Evolutionary conservation across 2,888 invertebrate species (phyloP).

Genomic region (Acronicta leporina): DNA sequence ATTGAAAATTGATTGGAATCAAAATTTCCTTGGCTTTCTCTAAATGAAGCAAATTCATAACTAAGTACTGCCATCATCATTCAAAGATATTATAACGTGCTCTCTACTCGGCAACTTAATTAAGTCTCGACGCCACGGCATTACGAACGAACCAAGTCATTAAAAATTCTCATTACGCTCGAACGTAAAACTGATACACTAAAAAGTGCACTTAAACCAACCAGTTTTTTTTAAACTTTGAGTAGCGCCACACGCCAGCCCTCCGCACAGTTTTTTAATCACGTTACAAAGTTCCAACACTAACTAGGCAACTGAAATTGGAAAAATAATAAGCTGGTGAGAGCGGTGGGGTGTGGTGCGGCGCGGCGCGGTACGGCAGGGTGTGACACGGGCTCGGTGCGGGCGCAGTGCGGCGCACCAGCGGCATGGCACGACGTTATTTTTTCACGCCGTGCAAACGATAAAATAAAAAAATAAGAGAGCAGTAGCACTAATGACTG

Average conservation of each 20-base stretch:
- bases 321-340: conserved; percentile 34
- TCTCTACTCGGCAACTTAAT: neutral
- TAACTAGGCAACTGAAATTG: conserved; percentile 41
- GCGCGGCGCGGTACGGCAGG: neutral
- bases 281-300: conserved; percentile 43
- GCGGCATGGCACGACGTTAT: conserved; percentile 2
- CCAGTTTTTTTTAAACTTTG: conserved; percentile 10
- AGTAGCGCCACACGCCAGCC: conserved; percentile 12
- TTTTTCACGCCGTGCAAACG: conserved; percentile 2
- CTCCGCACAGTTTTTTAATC: conserved; percentile 26
- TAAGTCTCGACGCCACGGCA: neutral
- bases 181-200: conserved; percentile 22
- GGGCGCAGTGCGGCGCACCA: too few relatives aligned
- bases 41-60: neutral
- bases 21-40: conserved; percentile 3
- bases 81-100: neutral
- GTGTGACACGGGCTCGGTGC: too few relatives aligned
- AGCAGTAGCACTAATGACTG: conserved; percentile 6
- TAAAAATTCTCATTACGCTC: conserved; percentile 21
- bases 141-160: conserved; percentile 6
- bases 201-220: conserved; percentile 18
- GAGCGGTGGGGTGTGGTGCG: neutral
- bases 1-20: conserved; percentile 16
- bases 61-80: neutral
- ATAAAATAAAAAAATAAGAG: conserved; percentile 8